Base-by-base conservation (phyloP, 2,113 vertebrate genomes). In the Sorex fumeus region DNA sequence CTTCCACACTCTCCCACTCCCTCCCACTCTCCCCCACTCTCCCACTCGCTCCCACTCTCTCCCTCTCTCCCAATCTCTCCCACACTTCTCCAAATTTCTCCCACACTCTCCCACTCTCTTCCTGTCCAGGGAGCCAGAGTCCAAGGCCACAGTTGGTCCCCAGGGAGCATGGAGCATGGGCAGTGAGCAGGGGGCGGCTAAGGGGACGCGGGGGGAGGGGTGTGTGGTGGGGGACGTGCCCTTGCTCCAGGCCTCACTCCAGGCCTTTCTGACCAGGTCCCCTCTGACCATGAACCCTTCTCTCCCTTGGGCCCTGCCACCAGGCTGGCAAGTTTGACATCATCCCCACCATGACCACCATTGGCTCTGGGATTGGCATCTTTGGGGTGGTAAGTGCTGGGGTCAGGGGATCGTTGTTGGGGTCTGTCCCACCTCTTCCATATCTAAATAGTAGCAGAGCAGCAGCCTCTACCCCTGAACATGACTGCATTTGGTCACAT, bases 281-380 rank as follows among this genome's bases (percentile, higher is more conserved):
- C 75, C 91, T 69, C 89, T 69, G 12, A 66, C 13, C 40, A 3
- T 67, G 79, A 76, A 87, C 64, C 3, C 32, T 82, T 72, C 2
- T 78, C 79, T 95, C 86, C 81, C 91, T 15, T 57, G 27, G 60
- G 5, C 76, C 91, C 47, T 86, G 25, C 27, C 67, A 92, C 88
- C 96, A 99, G 99, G 99, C 99, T 7, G 98, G 99, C 87, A 99
- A 99, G 96, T 99, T 99, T 97, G 98, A 99, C 95, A 99, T 99
- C 96, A 99, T 99, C 96, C 99, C 99, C 0, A 99, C 99, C 0
- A 97, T 99, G 97, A 99, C 98, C 11, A 99, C 99, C 10, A 99
- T 99, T 4, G 99, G 99, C 88, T 99, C 99, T 34, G 99, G 99
- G 87, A 99, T 99, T 90, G 99, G 99, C 90, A 99, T 99, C 95